Evolutionary conservation across 2,113 vertebrate genomes (phyloP).

Genomic region (Lophura nycthemera): DNA sequence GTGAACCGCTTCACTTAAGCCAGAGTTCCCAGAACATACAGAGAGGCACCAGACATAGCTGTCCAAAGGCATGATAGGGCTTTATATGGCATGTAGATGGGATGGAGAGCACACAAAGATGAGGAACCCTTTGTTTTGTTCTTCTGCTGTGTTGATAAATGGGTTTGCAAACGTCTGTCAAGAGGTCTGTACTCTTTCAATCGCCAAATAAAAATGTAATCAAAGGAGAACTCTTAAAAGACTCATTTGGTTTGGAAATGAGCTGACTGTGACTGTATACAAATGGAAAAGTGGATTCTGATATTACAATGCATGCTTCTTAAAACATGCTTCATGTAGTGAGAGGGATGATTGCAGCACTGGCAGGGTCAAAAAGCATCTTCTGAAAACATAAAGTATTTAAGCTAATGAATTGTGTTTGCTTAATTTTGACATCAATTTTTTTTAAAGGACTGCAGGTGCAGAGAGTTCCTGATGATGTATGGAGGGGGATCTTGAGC

Average conservation of each 20-base stretch:
- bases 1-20: neutral
- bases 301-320: neutral
- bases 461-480: neutral
- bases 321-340: neutral
- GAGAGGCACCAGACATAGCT: neutral
- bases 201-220: neutral
- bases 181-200: neutral
- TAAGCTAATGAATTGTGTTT: neutral
- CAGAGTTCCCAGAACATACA: neutral
- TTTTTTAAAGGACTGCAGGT: neutral
- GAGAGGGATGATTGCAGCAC: neutral
- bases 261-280: neutral
- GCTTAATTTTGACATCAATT: neutral
- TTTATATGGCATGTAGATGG: neutral
- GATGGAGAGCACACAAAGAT: neutral
- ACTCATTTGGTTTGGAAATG: neutral
- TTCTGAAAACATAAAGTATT: neutral
- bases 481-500: neutral
- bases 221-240: neutral
- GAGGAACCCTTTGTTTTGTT: neutral
- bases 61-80: neutral
- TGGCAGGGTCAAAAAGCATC: neutral
- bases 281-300: accelerated
- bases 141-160: neutral
- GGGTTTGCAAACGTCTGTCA: neutral